A percentile compares a stretch with the other conserved stretches of the same genome.
These are phyloP conservation scores for Chauna torquata DNA, from an alignment of 2,113 vertebrate species.

Conservation along the genomic window DNA sequence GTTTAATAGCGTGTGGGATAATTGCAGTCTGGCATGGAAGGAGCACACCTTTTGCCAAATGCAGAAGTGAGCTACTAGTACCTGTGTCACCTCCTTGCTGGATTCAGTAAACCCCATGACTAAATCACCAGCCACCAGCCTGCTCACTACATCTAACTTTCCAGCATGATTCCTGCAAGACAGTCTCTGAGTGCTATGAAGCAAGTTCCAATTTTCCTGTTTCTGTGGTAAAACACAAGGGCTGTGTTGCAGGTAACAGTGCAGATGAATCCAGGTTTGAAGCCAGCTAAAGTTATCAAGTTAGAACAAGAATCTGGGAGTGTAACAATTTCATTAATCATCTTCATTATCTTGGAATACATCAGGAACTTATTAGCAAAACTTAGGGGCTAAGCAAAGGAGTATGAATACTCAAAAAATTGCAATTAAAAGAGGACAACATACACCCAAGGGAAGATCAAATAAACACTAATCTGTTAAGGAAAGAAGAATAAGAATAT, in stretches of 20 bases:
- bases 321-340: constrained; percentile 64
- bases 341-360: constrained; percentile 39
- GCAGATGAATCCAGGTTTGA: neutral
- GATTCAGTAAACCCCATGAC: neutral
- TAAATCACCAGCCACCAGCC: neutral
- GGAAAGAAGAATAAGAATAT: neutral
- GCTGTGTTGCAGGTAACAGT: constrained; percentile 7
- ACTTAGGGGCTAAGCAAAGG: constrained; percentile 42
- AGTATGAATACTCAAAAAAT: neutral
- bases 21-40: neutral
- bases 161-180: neutral
- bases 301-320: constrained; percentile 60
- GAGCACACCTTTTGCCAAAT: neutral
- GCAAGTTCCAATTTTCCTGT: neutral
- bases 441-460: constrained; percentile 53
- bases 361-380: constrained; percentile 65
- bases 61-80: neutral
- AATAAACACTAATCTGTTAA: constrained; percentile 36
- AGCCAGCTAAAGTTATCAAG: constrained; percentile 27
- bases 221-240: neutral
- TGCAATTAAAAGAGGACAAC: constrained; percentile 50
- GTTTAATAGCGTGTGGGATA: neutral
- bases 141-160: neutral
- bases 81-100: neutral
- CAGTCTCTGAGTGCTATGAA: neutral